phyloP scores from a whole-genome alignment of 1,140 invertebrate genomes.

The Drosophila santomea region DNA sequence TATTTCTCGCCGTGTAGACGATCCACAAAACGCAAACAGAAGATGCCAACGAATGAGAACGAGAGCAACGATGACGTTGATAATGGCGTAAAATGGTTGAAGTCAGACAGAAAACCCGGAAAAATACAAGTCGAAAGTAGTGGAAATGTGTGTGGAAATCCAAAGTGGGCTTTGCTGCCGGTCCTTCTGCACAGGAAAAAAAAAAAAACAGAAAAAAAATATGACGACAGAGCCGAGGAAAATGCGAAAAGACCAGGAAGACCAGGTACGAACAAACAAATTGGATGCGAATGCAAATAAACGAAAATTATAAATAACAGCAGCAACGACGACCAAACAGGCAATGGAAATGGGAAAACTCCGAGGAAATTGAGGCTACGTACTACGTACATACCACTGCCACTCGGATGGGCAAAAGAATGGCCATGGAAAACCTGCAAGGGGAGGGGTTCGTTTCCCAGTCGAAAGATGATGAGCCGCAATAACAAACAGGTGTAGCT shows the following conservation, averaged over 20 bases:
- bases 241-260: slow-evolving; percentile 46
- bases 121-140: slow-evolving; percentile 48
- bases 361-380: slow-evolving; percentile 31
- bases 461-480: slow-evolving; percentile 56
- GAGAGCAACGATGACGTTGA: slow-evolving; percentile 62
- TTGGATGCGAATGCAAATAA: slow-evolving; percentile 84
- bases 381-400: not conserved
- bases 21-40: slow-evolving; percentile 45
- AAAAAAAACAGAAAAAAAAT: slow-evolving; percentile 26
- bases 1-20: slow-evolving; percentile 5
- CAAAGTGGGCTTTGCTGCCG: not conserved
- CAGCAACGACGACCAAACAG: slow-evolving; percentile 35
- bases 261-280: slow-evolving; percentile 74
- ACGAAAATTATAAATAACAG: slow-evolving; percentile 84
- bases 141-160: slow-evolving; percentile 19
- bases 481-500: slow-evolving; percentile 37
- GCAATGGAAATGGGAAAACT: slow-evolving; percentile 48
- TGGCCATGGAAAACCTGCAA: slow-evolving; percentile 6
- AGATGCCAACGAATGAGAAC: slow-evolving; percentile 38
- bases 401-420: slow-evolving; percentile 9
- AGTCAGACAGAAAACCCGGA: slow-evolving; percentile 52
- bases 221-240: slow-evolving; percentile 45
- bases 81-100: slow-evolving; percentile 80
- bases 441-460: not conserved
- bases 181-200: slow-evolving; percentile 9